Evolutionary conservation across 1,140 invertebrate species (phyloP).

Genomic region (Saccostrea echinata): DNA sequence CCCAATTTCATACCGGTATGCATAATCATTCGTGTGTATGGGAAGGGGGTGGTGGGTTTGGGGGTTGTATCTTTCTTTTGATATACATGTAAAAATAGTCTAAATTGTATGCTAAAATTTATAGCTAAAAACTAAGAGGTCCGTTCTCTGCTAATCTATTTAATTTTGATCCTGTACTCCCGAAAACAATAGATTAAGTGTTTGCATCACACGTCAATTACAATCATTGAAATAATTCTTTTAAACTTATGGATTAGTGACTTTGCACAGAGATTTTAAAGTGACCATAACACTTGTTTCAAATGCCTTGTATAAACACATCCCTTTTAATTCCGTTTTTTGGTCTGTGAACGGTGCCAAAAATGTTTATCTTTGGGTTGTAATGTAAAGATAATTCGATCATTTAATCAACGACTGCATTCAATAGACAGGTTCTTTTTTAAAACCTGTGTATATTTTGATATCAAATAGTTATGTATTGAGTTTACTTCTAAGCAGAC

Average conservation of each 20-base stretch:
- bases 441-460: conserved; percentile 35
- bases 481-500: conserved; percentile 15
- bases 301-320: conserved; percentile 8
- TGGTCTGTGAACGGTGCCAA: not conserved
- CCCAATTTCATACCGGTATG: no score
- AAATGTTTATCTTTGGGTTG: not conserved
- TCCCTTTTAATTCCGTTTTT: conserved; percentile 25
- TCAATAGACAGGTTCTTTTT: conserved; percentile 35
- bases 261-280: conserved; percentile 23
- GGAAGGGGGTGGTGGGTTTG: no score
- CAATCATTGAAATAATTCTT: not conserved
- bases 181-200: not conserved
- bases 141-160: not conserved
- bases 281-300: conserved; percentile 21
- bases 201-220: not conserved
- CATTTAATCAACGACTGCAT: conserved; percentile 20
- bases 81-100: no score
- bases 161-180: not conserved
- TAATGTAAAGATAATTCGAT: conserved; percentile 34
- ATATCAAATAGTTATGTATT: conserved; percentile 32
- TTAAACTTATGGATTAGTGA: conserved; percentile 28
- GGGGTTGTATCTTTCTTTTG: no score
- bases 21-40: no score
- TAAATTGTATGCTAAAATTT: not conserved
- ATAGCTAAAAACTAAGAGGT: not conserved